Conservation (phyloP, 1,140 invertebrate genomes). For the Mamestra configurata region DNA sequence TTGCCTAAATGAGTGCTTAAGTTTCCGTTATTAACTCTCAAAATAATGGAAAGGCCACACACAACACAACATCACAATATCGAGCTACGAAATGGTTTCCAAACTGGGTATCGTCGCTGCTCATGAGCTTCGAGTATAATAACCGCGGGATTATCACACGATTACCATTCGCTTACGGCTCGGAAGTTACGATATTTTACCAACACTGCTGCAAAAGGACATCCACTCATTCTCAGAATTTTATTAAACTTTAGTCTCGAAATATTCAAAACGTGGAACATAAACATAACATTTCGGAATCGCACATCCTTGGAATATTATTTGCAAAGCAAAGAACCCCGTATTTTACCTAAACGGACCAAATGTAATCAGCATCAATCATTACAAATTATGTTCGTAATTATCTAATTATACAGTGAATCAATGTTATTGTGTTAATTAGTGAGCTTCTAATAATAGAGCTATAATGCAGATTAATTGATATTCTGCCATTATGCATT, state of each 20-base stretch:
- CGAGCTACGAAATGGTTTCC: neutral
- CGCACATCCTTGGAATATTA: slow-evolving; percentile 3
- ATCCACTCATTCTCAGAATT: neutral
- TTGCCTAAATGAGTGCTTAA: too few species aligned
- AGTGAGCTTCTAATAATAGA: neutral
- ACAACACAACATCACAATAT: neutral
- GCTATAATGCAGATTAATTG: neutral
- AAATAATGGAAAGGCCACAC: neutral
- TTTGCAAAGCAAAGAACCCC: slow-evolving; percentile 8
- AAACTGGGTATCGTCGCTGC: neutral
- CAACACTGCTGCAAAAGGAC: neutral
- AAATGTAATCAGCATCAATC: neutral
- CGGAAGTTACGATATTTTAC: slow-evolving; percentile 22
- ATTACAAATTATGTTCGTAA: neutral
- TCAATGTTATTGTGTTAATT: neutral
- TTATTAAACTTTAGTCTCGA: neutral
- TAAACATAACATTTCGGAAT: slow-evolving; percentile 4
- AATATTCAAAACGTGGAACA: neutral
- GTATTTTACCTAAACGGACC: neutral
- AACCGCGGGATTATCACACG: neutral
- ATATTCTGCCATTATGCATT: neutral
- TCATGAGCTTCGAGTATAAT: neutral
- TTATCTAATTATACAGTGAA: neutral
- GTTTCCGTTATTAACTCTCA: neutral
- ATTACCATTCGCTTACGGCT: neutral